Evolutionary conservation across 2,797 vertebrate genomes (phyloP), one percentile per base, ranked within the genome.

Genomic region (Phataginus tetradactyla): DNA sequence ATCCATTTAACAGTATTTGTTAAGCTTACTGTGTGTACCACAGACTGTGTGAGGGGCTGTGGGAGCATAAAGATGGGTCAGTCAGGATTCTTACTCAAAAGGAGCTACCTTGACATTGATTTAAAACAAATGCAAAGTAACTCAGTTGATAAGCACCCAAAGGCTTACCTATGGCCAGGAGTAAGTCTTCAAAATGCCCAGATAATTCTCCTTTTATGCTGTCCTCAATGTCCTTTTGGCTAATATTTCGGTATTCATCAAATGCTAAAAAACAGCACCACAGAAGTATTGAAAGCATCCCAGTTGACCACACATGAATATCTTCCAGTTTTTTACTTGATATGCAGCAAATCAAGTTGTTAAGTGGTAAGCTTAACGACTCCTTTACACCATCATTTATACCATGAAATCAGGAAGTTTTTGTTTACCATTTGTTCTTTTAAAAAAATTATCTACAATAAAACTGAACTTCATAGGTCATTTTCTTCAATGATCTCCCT

Each of bases 181-280:
- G 98, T 2, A 99, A 97, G 13, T 99, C 96, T 98, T 99, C 98
- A 95, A 99, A 98, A 91, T 98, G 45, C 42, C 99, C 99, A 27
- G 99, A 99, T 98, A 99, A 99, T 98, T 99, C 99, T 15, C 98
- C 98, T 97, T 99, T 98, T 55, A 99, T 99, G 98, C 99, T 99
- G 78, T 99, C 98, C 98, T 99, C 99, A 71, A 99, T 98, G 85
- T 98, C 99, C 98, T 99, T 99, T 94, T 99, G 99, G 93, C 99
- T 99, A 18, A 99, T 97, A 42, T 84, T 98, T 98, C 98, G 99
- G 98, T 99, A 99, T 94, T 99, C 99, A 2, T 99, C 98, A 98
- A 99, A 98, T 85, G 98, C 99, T 99, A 97, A 72, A 85, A 96
- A 94, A 78, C 3, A 97, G 55, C 15, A 97, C 57, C 64, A 86